Percentiles rank a stretch among this genome's conserved stretches.
Evolutionary conservation across 2,888 invertebrate species (phyloP).

Genomic region (Drosophila birchii): DNA sequence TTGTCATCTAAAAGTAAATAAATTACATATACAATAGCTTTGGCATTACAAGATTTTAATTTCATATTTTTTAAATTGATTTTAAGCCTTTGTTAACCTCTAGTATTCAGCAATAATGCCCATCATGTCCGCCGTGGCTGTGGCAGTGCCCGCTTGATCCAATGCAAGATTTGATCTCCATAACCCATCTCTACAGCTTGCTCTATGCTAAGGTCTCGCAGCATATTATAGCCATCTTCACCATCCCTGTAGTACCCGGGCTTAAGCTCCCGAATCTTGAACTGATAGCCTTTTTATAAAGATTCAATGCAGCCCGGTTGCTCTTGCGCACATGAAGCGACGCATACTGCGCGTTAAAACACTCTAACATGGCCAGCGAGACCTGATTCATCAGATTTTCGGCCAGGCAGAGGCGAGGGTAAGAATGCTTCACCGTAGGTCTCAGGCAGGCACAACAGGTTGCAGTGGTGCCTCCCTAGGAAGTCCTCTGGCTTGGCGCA

Average conservation of each 20-base stretch:
- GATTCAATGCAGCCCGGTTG: conserved; percentile 97
- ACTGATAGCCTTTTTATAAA: conserved; percentile 95
- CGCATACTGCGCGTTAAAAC: conserved; percentile 98
- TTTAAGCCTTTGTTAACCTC: neutral
- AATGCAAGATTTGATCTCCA: conserved; percentile 36
- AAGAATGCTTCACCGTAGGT: conserved; percentile 99
- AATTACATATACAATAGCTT: neutral
- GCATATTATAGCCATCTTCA: conserved; percentile 99
- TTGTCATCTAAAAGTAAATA: neutral
- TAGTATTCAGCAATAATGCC: conserved; percentile 81
- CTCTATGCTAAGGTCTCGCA: conserved; percentile 90
- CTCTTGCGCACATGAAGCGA: conserved; percentile 99
- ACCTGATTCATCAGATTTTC: conserved; percentile 99
- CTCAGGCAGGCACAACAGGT: conserved; percentile 98
- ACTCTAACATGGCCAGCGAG: conserved; percentile 98
- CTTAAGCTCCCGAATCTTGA: conserved; percentile 93
- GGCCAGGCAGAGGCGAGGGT: conserved; percentile 95
- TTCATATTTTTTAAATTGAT: neutral
- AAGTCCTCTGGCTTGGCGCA: conserved; percentile 97
- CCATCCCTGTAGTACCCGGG: conserved; percentile 99
- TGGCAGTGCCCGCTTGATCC: conserved; percentile 53
- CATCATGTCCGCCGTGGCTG: conserved; percentile 82
- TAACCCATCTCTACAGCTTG: conserved; percentile 27
- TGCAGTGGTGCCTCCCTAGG: conserved; percentile 99
- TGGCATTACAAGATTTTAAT: neutral